A percentile compares a stretch with the other conserved stretches of the same genome.
These are phyloP conservation scores for Geotrupes spiniger DNA, from an alignment of 2,888 invertebrate genomes.

Conservation along the genomic window DNA sequence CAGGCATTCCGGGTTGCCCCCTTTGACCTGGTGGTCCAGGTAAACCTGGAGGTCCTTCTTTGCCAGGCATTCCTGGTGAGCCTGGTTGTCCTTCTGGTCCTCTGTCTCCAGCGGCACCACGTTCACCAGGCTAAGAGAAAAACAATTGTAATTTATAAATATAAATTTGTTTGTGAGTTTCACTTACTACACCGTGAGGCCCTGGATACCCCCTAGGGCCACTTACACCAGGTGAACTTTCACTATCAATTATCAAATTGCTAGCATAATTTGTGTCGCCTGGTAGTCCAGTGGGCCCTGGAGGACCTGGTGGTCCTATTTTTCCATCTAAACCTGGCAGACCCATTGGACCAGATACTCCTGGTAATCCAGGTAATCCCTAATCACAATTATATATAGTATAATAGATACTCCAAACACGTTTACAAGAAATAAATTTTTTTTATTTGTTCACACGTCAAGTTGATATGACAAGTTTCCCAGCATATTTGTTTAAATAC, in stretches of 20 bases:
- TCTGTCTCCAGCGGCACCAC: slow-evolving; percentile 56
- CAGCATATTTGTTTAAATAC: no score
- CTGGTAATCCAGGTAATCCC: slow-evolving; percentile 34
- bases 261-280: slow-evolving; percentile 41
- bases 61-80: slow-evolving; percentile 58
- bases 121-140: slow-evolving; percentile 54
- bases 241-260: slow-evolving; percentile 31
- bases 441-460: no score
- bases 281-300: slow-evolving; percentile 51
- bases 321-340: slow-evolving; percentile 37
- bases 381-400: no score
- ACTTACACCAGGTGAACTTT: slow-evolving; percentile 46
- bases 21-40: slow-evolving; percentile 59
- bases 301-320: slow-evolving; percentile 42
- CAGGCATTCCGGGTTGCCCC: slow-evolving; percentile 61
- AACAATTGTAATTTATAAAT: no score
- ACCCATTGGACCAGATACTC: slow-evolving; percentile 34
- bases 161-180: no score
- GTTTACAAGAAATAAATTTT: no score
- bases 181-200: slow-evolving; percentile 50
- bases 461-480: no score
- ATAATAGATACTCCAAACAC: no score
- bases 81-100: slow-evolving; percentile 59
- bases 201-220: slow-evolving; percentile 59
- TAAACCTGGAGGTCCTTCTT: slow-evolving; percentile 56